A percentile compares a stretch with the other conserved stretches of the same genome.
Evolutionary conservation across 2,797 vertebrate genomes (phyloP).

Genomic region (Prunella strophiata): DNA sequence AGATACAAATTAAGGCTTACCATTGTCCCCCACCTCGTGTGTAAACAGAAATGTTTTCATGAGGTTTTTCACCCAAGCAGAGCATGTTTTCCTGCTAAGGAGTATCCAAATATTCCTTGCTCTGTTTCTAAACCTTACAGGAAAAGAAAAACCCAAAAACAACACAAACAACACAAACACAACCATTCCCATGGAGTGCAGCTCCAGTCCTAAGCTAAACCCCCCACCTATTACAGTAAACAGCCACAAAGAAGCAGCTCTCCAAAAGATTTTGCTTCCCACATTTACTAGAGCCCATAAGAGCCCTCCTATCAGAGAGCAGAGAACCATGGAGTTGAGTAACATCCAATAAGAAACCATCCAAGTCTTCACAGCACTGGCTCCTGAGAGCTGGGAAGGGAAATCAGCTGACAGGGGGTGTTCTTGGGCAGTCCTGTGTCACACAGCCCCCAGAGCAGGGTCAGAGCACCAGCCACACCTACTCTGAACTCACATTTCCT

Average conservation of each 20-base stretch:
- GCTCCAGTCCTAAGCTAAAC: neutral
- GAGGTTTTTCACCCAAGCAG: neutral
- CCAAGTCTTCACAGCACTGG: neutral
- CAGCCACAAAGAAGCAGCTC: neutral
- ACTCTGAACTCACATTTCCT: neutral
- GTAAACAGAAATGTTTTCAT: neutral
- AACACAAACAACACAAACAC: neutral
- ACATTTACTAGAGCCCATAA: neutral
- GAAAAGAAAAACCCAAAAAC: neutral
- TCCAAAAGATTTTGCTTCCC: neutral
- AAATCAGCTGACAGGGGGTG: rapidly evolving
- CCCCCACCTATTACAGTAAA: neutral
- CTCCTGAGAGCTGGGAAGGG: neutral
- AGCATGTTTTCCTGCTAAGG: neutral
- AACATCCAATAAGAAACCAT: neutral
- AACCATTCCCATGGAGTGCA: neutral
- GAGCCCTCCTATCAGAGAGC: neutral
- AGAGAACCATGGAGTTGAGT: neutral
- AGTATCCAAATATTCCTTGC: neutral
- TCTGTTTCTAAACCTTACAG: neutral
- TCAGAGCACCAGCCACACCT: neutral
- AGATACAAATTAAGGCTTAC: neutral
- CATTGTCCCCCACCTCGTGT: rapidly evolving
- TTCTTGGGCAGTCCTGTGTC: neutral
- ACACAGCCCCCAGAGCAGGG: neutral